Evolutionary conservation across 2,888 invertebrate genomes (phyloP), one percentile per base, ranked within the genome.

Genomic region (Mystacides longicornis): DNA sequence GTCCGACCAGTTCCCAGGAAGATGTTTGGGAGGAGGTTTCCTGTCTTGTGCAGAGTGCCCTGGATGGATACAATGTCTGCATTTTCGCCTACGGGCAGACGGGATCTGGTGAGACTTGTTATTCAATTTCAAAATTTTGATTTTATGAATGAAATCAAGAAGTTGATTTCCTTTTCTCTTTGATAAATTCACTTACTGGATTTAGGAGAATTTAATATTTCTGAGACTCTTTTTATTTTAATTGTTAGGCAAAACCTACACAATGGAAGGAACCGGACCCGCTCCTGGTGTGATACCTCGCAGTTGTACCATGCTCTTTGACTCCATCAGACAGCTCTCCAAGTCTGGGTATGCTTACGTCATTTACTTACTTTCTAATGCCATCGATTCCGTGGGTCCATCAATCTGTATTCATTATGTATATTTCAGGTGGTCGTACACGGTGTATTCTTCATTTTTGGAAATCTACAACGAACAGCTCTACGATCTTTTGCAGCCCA

Each of bases 21-120:
- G 79, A 82, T 56, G 77, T 89, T 1, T 90, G 89, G 67, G 81
- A 85, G 63, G 87, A 89, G 68, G 77, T 89, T 1, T 79, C 86
- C 0, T 82, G 86, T 60, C 68, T 89, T 2, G 84, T 88, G 1
- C 87, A 87, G 69, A 86, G 85, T 1, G 85, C 86, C 0, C 68
- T 89, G 20, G 87, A 88, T 69, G 86, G 85, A 1, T 88, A 86
- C 65, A 84, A 88, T 65, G 83, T 87, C 14, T 88, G 87, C 65
- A 82, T 88, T 18, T 87, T 88, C 69, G 88, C 88, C 0, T 88
- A 88, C 64, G 88, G 88, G 0, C 87, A 87, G 70, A 88, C 87
- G 1, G 86, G 87, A 3, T 81, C 83, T 49, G 60, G 60, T 60
- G 52, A 45, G 7, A 23, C 19, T 27, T 11, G 7, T 42, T 54